phyloP scores from a whole-genome alignment of 2,113 vertebrate species.

The Thunnus thynnus region DNA sequence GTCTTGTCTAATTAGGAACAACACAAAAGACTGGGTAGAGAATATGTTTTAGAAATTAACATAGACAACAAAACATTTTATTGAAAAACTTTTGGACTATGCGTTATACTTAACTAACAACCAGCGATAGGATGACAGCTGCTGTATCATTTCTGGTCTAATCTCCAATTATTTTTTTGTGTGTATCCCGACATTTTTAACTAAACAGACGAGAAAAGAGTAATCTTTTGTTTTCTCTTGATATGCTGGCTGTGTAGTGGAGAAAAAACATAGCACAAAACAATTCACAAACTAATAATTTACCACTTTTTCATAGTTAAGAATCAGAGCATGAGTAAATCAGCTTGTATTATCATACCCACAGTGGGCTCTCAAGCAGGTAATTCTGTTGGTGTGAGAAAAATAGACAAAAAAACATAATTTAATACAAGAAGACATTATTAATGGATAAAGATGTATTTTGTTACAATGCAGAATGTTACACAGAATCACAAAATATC shows the following conservation, averaged over 20 bases:
- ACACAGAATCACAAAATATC: not conserved
- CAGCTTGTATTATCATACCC: not conserved
- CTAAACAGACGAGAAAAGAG: not conserved
- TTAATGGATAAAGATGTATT: not conserved
- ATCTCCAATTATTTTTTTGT: not conserved
- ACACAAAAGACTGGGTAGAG: slow-evolving; percentile 21
- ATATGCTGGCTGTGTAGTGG: not conserved
- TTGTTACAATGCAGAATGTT: not conserved
- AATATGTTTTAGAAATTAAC: slow-evolving; percentile 22
- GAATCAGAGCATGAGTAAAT: slow-evolving; percentile 1
- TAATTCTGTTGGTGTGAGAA: not conserved
- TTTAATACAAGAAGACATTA: not conserved
- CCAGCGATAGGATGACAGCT: not conserved
- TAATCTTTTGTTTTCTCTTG: not conserved
- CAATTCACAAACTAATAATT: not conserved
- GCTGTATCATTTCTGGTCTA: not conserved
- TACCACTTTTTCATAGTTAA: not conserved
- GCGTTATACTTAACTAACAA: not conserved
- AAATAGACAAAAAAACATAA: not conserved
- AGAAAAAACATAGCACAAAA: not conserved
- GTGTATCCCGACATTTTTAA: not conserved
- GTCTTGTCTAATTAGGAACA: slow-evolving; percentile 59
- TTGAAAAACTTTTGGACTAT: not conserved
- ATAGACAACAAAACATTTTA: slow-evolving; percentile 24
- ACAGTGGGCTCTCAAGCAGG: not conserved